phyloP scores from a whole-genome alignment of 2,797 vertebrate species.

The Acestrorhynchus altus region DNA sequence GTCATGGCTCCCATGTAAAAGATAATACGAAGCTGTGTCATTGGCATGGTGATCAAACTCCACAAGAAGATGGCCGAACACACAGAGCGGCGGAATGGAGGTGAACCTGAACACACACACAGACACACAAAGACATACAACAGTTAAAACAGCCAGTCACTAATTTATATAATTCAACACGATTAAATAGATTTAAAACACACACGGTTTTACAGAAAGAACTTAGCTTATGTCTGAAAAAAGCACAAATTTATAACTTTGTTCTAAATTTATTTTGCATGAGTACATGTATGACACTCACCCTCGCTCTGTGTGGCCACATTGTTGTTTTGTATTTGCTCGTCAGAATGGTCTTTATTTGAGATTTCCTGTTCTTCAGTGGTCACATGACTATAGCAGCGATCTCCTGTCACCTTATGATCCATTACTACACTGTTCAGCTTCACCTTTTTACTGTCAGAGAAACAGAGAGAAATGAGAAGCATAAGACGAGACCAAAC shows the following conservation, averaged over 20 bases:
- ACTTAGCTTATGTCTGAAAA: background rate
- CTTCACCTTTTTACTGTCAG: conserved; percentile 81
- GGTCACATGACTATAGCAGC: conserved; percentile 73
- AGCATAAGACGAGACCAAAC: background rate
- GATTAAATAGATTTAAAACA: too few relatives aligned
- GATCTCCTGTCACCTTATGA: conserved; percentile 80
- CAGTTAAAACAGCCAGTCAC: background rate
- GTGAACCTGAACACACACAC: conserved; percentile 60
- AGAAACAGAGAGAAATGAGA: background rate
- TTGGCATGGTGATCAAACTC: conserved; percentile 90
- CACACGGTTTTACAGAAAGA: background rate
- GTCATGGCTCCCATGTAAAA: conserved; percentile 95
- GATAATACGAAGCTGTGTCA: conserved; percentile 90
- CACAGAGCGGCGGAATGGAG: conserved; percentile 82
- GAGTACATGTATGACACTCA: conserved; percentile 43
- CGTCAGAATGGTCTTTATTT: conserved; percentile 62
- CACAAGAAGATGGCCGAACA: conserved; percentile 90
- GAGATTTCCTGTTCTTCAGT: conserved; percentile 75
- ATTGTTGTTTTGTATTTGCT: conserved; percentile 45
- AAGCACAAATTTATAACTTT: background rate
- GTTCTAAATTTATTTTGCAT: background rate
- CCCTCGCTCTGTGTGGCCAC: conserved; percentile 46
- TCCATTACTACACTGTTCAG: conserved; percentile 74
- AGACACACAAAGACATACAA: background rate
- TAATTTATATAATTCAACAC: background rate